Evolutionary conservation across 2,797 vertebrate genomes (phyloP).

Genomic region (Myotis vivesi): DNA sequence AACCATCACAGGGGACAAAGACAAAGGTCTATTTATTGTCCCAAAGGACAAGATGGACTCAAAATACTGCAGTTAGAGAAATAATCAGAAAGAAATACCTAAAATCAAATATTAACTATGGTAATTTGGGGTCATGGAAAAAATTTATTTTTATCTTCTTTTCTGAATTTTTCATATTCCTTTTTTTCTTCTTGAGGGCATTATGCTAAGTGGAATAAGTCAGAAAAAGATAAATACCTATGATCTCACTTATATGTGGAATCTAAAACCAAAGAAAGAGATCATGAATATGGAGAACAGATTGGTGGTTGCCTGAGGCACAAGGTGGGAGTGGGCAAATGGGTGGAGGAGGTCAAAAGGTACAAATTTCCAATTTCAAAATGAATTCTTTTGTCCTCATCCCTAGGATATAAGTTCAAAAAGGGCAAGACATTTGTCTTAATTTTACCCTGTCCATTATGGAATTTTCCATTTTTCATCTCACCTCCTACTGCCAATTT

Average conservation of each 20-base stretch:
- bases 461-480: not conserved
- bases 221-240: not conserved
- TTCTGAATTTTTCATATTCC: not conserved
- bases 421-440: not conserved
- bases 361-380: not conserved
- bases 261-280: not conserved
- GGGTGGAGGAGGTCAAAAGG: not conserved
- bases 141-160: not conserved
- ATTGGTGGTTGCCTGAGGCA: not conserved
- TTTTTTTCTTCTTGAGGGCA: not conserved
- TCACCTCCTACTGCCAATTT: not conserved
- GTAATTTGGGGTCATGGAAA: too few relatives aligned
- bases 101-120: not conserved
- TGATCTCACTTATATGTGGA: not conserved
- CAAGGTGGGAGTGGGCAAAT: not conserved
- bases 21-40: not conserved
- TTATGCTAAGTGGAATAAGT: not conserved
- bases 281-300: not conserved
- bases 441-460: not conserved
- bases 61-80: not conserved
- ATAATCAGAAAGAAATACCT: not conserved
- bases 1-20: not conserved
- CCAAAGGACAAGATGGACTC: not conserved
- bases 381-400: not conserved
- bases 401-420: not conserved